A percentile compares a stretch with the other conserved stretches of the same genome.
Evolutionary conservation across 2,113 vertebrate species (phyloP).

Genomic region (Ceratotherium simum): DNA sequence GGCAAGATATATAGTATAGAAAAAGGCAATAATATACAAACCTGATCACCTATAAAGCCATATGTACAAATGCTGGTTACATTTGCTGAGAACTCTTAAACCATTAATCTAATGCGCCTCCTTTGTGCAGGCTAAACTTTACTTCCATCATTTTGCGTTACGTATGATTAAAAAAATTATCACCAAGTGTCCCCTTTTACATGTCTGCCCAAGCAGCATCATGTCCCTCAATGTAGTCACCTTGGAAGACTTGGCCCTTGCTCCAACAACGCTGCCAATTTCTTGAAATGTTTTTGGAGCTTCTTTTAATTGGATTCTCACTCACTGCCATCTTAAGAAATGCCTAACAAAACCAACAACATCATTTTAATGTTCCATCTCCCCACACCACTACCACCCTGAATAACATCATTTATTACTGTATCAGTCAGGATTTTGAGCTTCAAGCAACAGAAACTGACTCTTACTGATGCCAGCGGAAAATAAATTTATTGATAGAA

Average conservation of each 20-base stretch:
- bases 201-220: background rate
- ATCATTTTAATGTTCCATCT: slow-evolving; percentile 18
- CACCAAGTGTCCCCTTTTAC: background rate
- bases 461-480: background rate
- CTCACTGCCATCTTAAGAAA: background rate
- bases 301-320: slow-evolving; percentile 51
- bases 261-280: background rate
- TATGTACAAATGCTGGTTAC: background rate
- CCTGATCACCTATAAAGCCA: background rate
- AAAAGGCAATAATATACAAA: background rate
- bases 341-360: slow-evolving; percentile 15
- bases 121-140: background rate
- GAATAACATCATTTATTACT: background rate
- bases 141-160: background rate
- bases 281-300: slow-evolving; percentile 50
- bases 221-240: background rate
- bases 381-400: background rate
- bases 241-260: background rate
- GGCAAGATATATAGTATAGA: background rate
- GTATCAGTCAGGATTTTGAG: background rate
- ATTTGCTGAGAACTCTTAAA: background rate
- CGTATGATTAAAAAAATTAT: background rate
- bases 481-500: background rate
- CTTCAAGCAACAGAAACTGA: background rate
- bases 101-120: background rate